Base-by-base conservation (phyloP, 2,888 invertebrate species). In the Anarsia innoxiella region DNA sequence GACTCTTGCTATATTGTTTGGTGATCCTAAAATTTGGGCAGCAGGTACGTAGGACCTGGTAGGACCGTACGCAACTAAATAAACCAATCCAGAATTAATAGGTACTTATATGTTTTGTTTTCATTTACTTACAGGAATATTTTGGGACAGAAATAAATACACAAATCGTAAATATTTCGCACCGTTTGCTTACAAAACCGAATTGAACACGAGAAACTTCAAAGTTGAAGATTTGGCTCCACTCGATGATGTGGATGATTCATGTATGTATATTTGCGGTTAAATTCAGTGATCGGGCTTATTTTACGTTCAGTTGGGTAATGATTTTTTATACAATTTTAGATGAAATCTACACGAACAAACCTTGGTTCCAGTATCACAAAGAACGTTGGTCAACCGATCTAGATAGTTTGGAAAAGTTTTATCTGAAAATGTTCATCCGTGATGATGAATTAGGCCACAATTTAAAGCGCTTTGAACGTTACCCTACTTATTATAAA, bases 301-400 rank as follows among this genome's bases (percentile, higher is more conserved):
- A n/a, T n/a, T n/a, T n/a, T n/a, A n/a, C n/a, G n/a, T n/a, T n/a
- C n/a, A n/a, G n/a, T n/a, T n/a, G n/a, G n/a, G n/a, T n/a, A n/a
- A n/a, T n/a, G n/a, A n/a, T n/a, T n/a, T n/a, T n/a, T n/a, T n/a
- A n/a, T n/a, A n/a, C n/a, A n/a, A n/a, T n/a, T n/a, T n/a, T n/a
- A 90, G 92, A 91, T 44, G 91, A 95, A 51, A 86, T 91, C 0
- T 97, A 97, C 72, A 91, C 93, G 0, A 93, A 93, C 61, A 90
- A 93, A 51, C 88, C 88, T 5, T 96, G 93, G 91, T 97, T 94
- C 83, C 90, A 92, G 71, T 91, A 92, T 58, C 76, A 97, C 38
- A 96, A 96, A 67, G 93, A 96, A 63, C 89, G 97, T 36, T 98
- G 97, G 97, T 93, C 95, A 1, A 93, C 97, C 1, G 97, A 96